Evolutionary conservation across 2,888 invertebrate genomes (phyloP).

Genomic region (Drosophila pegasa): DNA sequence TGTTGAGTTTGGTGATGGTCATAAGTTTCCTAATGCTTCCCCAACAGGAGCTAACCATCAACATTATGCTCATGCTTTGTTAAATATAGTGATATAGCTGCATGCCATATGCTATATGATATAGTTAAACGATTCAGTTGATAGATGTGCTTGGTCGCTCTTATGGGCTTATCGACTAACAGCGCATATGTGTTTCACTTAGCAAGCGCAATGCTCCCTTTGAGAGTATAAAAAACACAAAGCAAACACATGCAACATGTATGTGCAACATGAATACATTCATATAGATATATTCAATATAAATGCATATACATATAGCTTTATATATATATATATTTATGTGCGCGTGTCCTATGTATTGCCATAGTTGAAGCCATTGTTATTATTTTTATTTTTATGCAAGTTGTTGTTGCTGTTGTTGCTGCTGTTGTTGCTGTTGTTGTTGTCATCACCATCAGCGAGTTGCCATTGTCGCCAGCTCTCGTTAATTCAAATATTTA

Average conservation of each 20-base stretch:
- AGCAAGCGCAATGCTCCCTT: background rate
- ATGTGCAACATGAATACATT: constrained; percentile 25
- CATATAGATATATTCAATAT: background rate
- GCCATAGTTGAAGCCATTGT: constrained; percentile 36
- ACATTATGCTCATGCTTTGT: no score
- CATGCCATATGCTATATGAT: no score
- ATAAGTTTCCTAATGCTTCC: no score
- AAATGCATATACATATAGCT: constrained; percentile 1
- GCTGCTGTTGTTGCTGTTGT: constrained; percentile 28
- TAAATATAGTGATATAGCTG: no score
- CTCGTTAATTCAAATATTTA: constrained; percentile 79
- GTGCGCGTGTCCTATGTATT: constrained; percentile 32
- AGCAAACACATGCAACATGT: constrained; percentile 55
- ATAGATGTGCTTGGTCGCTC: no score
- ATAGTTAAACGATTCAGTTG: background rate
- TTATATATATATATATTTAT: background rate
- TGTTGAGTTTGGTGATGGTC: no score
- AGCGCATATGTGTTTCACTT: background rate
- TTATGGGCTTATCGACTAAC: background rate
- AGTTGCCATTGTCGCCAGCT: constrained; percentile 69
- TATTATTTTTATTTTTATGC: constrained; percentile 37
- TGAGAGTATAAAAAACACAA: constrained; percentile 8
- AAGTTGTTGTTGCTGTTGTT: constrained; percentile 28
- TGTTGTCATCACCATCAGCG: constrained; percentile 57
- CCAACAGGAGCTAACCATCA: no score